Evolutionary conservation across 2,113 vertebrate species (phyloP), one percentile per base, ranked within the genome.

Genomic region (Hemibagrus wyckioides): DNA sequence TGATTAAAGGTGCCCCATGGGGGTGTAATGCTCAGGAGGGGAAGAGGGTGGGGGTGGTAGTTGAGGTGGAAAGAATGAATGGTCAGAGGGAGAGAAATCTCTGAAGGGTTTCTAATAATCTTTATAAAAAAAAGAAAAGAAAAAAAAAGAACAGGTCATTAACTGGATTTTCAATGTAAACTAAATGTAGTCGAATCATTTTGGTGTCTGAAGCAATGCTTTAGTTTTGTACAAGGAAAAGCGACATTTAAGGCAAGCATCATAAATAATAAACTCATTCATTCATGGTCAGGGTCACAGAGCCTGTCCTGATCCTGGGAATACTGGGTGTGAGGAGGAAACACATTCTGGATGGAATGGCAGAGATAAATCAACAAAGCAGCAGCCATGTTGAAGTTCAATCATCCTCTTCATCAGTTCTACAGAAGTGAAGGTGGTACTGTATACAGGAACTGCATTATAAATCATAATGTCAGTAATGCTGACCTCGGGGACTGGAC

Each of bases 1-100:
- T 54, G 75, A 79, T 79, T 79, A 79, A 52, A 54, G 75, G 75
- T 79, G 75, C 75, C 48, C 28, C 75, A 52, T 30, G 44, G 48
- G n/a, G 28, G 23, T 30, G 75, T 79, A 76, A 76, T 76, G 11
- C 25, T 48, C 39, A 48, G 41, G 9, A 73, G 23, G 73, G 41
- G 44, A 48, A 48, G n/a, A n/a, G 41, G 4, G 2, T 25, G 59
- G 59, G 1, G 7, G 44, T n/a, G n/a, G n/a, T n/a, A 5, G 9
- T 48, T 48, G 44, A 36, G 33, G 33, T n/a, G 6, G 73, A 25
- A 13, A 48, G 73, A 76, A n/a, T 76, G 13, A 76, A 48, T n/a
- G 73, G 25, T 7, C 25, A 76, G 25, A 76, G 7, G 2, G 41
- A 76, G 6, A 76, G 25, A 76, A 48, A 75, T 21, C 17, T 8